Conservation (phyloP, 2,113 vertebrate genomes). For the Epinephelus fuscoguttatus region DNA sequence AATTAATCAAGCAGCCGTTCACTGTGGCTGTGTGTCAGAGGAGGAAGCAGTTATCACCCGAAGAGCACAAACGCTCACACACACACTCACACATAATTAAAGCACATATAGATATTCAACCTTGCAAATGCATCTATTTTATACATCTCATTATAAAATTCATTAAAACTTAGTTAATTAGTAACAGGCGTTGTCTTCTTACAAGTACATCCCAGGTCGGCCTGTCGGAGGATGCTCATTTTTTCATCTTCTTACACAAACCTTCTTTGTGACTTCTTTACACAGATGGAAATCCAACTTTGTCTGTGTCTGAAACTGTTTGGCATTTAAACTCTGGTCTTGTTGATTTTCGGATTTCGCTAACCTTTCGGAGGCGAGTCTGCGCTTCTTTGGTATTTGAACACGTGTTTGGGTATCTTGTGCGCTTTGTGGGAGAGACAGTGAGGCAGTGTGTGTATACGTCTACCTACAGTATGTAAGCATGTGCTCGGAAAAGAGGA, state of each 20-base stretch:
- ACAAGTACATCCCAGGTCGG: conserved; percentile 26
- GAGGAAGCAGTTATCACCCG: conserved; percentile 57
- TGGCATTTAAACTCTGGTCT: conserved; percentile 76
- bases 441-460: conserved; percentile 3
- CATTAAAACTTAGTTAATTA: conserved; percentile 82
- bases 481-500: not conserved
- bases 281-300: conserved; percentile 49
- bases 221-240: not conserved
- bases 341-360: conserved; percentile 59
- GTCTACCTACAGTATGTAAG: conserved; percentile 24
- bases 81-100: conserved; percentile 50
- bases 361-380: conserved; percentile 73
- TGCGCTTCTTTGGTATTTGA: conserved; percentile 64
- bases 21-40: conserved; percentile 61
- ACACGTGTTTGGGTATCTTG: conserved; percentile 47
- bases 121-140: conserved; percentile 62
- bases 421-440: conserved; percentile 35
- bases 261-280: conserved; percentile 10
- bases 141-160: conserved; percentile 80
- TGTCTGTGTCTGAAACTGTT: conserved; percentile 56
- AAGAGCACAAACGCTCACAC: conserved; percentile 30
- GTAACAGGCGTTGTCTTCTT: conserved; percentile 45
- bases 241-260: conserved; percentile 4
- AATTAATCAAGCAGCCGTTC: conserved; percentile 82
- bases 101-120: conserved; percentile 65